Evolutionary conservation across 64 coral and sea anemone species (phyloP).

Genomic region (Dendronephthya gigantea): DNA sequence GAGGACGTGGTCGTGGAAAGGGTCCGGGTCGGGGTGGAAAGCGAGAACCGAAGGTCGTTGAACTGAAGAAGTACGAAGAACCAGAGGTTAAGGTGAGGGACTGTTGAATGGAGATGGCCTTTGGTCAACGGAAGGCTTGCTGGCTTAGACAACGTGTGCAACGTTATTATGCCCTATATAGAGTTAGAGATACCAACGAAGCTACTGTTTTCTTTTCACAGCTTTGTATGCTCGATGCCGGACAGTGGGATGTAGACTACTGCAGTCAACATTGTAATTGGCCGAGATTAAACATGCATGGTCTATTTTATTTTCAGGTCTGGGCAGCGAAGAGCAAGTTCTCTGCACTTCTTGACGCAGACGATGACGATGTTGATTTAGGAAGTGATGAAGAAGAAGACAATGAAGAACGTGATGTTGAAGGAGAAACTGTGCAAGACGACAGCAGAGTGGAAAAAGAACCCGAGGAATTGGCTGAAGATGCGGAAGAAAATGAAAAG

Average conservation of each 20-base stretch:
- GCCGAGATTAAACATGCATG: neutral
- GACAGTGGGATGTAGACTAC: too few relatives aligned
- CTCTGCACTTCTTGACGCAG: conserved; percentile 46
- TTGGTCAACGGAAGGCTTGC: too few relatives aligned
- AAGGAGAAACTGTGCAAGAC: neutral
- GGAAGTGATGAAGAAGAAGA: conserved; percentile 32
- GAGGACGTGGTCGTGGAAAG: conserved; percentile 57
- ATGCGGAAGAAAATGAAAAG: neutral
- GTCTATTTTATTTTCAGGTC: conserved; percentile 38
- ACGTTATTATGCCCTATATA: too few relatives aligned
- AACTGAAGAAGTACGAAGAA: conserved; percentile 63
- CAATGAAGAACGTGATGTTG: neutral
- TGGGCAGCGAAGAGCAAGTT: conserved; percentile 66
- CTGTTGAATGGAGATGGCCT: too few relatives aligned
- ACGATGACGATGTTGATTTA: conserved; percentile 16
- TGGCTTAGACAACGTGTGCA: too few relatives aligned
- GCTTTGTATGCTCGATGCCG: too few relatives aligned
- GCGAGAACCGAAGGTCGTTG: conserved; percentile 49
- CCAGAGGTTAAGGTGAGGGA: conserved; percentile 34
- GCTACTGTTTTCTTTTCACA: too few relatives aligned
- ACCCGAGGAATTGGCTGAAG: neutral
- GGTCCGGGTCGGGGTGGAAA: neutral
- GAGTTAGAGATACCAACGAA: too few relatives aligned
- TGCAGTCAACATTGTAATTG: too few relatives aligned
- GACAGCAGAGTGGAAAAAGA: neutral